Conservation (phyloP, 2,888 invertebrate genomes). For the Troides oblongomaculatus region DNA sequence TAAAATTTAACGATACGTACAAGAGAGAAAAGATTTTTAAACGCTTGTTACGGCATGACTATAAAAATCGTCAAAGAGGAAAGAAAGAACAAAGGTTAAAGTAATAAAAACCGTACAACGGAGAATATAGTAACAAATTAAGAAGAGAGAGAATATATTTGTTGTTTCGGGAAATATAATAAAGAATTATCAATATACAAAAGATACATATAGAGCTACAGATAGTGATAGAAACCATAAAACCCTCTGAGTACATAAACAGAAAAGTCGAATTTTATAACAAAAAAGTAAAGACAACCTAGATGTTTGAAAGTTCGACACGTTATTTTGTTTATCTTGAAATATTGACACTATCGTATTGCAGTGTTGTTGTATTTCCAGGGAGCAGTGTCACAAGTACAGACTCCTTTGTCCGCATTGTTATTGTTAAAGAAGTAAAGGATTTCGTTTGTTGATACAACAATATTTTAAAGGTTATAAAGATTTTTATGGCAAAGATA, state of each 20-base stretch:
- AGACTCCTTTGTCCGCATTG: neutral
- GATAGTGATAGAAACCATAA: neutral
- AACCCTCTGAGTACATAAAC: neutral
- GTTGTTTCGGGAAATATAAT: no score
- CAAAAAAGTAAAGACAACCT: neutral
- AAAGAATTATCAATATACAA: neutral
- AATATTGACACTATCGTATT: slow-evolving; percentile 4
- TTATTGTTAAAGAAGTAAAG: neutral
- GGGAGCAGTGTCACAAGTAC: neutral
- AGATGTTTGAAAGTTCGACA: neutral
- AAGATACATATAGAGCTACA: neutral
- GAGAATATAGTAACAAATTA: no score
- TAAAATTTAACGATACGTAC: no score
- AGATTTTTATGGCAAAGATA: neutral
- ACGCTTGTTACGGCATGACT: no score
- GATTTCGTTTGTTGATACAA: neutral
- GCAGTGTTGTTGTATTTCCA: neutral
- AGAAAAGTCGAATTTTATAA: neutral
- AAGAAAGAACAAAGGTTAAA: no score
- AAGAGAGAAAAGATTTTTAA: no score
- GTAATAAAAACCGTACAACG: no score
- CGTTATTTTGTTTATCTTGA: slow-evolving; percentile 5
- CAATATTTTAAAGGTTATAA: neutral
- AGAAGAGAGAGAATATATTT: no score
- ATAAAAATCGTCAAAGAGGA: no score